phyloP scores from a whole-genome alignment of 1,140 invertebrate genomes.

The Metopolophium dirhodum region DNA sequence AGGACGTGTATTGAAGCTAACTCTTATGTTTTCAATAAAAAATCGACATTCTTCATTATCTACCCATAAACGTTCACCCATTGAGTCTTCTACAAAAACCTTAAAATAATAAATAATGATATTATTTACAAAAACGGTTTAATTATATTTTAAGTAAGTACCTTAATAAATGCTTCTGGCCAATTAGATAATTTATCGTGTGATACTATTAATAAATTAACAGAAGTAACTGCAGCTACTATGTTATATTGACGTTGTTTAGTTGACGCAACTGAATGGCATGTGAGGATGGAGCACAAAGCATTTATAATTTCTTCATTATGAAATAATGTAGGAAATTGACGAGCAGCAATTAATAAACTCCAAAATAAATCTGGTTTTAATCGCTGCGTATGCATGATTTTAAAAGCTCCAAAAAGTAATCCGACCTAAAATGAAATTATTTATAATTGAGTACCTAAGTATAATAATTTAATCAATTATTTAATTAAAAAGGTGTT shows the following conservation, averaged over 20 bases:
- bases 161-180: slow-evolving; percentile 79
- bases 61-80: slow-evolving; percentile 91
- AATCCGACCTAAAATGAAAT: slow-evolving; percentile 29
- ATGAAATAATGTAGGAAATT: slow-evolving; percentile 77
- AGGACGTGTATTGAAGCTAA: slow-evolving; percentile 84
- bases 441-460: background rate
- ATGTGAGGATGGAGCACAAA: slow-evolving; percentile 81
- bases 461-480: background rate
- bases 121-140: slow-evolving; percentile 30
- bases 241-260: slow-evolving; percentile 66
- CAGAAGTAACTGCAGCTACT: slow-evolving; percentile 82
- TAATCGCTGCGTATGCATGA: slow-evolving; percentile 47
- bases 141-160: slow-evolving; percentile 40
- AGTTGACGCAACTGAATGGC: slow-evolving; percentile 68
- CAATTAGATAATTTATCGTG: slow-evolving; percentile 74
- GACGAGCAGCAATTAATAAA: slow-evolving; percentile 82
- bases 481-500: background rate
- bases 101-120: slow-evolving; percentile 64
- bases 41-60: slow-evolving; percentile 89
- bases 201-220: slow-evolving; percentile 83
- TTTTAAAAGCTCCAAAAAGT: slow-evolving; percentile 52
- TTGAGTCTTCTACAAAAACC: slow-evolving; percentile 92
- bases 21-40: slow-evolving; percentile 91
- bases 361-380: slow-evolving; percentile 60
- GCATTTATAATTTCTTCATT: slow-evolving; percentile 82